Evolutionary conservation across 2,888 invertebrate species (phyloP), one percentile per base, ranked within the genome.

Genomic region (Carterocephalus palaemon): DNA sequence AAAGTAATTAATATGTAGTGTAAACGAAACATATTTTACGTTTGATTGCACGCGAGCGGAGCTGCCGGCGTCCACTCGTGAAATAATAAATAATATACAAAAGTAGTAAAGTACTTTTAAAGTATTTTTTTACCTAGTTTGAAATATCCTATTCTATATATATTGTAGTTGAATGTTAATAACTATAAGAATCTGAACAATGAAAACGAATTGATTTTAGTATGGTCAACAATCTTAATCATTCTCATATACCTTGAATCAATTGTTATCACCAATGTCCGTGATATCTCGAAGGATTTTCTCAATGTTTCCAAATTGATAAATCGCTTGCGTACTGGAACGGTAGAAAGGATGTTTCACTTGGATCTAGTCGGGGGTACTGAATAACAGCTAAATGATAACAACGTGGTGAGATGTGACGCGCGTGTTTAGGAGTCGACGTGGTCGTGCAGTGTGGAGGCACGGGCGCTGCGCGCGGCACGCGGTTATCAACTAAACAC

Each of bases 401-500:
- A 24, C 31, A 46, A 38, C 19, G 23, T 38, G 16, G 23, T 41
- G 26, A 36, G 26, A 20, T 26, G 42, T 39, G 37, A 46, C 47
- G 31, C 31, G 34, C 40, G 40, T 40, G 20, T 4, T 43, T 41
- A 4, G 28, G 41, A 38, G 28, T 36, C 23, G 50, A 36, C 48
- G 46, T 59, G 53, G 49, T 59, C 60, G 61, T 60, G 69, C 62
- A 57, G 51, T 46, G 38, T 31, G 32, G 45, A 29, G 52, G 68
- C 71, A 71, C 84, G 70, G 63, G 79, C 71, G 75, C 53, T 68
- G 67, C 74, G 75, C 70, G 56, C 79, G 75, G 62, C 62, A 54
- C 64, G 56, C 71, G 70, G 65, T 78, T 83, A 83, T 82, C 82
- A 83, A 84, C 84, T 83, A 81, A 83, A 69, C 75, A 73, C 70